A percentile compares a stretch with the other conserved stretches of the same genome.
Conservation (phyloP, 30 jellyfish, hydroid and myxozoan species). For the Aurelia coerulea region DNA sequence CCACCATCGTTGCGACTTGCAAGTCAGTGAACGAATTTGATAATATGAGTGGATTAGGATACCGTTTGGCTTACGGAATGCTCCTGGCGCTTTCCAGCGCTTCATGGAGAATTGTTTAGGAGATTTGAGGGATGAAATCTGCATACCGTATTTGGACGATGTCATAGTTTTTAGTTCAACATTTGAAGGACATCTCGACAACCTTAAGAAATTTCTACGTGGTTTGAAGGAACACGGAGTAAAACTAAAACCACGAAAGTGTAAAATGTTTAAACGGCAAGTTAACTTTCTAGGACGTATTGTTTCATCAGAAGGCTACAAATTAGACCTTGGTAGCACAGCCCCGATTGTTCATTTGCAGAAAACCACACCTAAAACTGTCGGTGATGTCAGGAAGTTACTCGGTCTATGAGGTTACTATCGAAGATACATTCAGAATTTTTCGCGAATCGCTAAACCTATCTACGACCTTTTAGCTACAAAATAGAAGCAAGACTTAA, state of each 20-base stretch:
- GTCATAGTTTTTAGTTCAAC: slow-evolving; percentile 6
- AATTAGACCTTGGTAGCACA: slow-evolving; percentile 18
- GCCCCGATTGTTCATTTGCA: slow-evolving; percentile 29
- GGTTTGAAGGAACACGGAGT: slow-evolving; percentile 24
- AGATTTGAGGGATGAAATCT: slow-evolving; percentile 35
- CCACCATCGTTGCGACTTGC: no score
- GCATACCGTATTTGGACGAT: slow-evolving; percentile 63
- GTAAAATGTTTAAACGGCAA: slow-evolving; percentile 11
- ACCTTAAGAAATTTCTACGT: slow-evolving; percentile 14
- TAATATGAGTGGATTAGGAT: slow-evolving; percentile 66
- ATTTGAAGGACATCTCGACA: slow-evolving; percentile 15
- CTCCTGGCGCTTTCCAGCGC: slow-evolving; percentile 64
- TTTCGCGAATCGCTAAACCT: slow-evolving; percentile 52
- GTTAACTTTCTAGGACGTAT: slow-evolving; percentile 44
- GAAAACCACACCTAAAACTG: slow-evolving; percentile 26
- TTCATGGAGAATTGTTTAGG: slow-evolving; percentile 48
- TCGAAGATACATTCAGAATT: slow-evolving; percentile 28
- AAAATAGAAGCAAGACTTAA: neutral
- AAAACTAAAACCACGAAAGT: slow-evolving; percentile 24
- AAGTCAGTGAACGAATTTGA: no score
- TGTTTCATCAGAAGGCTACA: slow-evolving; percentile 33
- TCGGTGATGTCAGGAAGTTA: slow-evolving; percentile 45
- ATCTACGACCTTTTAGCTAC: slow-evolving; percentile 19
- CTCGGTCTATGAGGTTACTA: slow-evolving; percentile 39
- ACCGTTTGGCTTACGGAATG: slow-evolving; percentile 56